A percentile compares a stretch with the other conserved stretches of the same genome.
phyloP scores from a whole-genome alignment of 1,140 invertebrate genomes.

The Plectus sambesii region DNA sequence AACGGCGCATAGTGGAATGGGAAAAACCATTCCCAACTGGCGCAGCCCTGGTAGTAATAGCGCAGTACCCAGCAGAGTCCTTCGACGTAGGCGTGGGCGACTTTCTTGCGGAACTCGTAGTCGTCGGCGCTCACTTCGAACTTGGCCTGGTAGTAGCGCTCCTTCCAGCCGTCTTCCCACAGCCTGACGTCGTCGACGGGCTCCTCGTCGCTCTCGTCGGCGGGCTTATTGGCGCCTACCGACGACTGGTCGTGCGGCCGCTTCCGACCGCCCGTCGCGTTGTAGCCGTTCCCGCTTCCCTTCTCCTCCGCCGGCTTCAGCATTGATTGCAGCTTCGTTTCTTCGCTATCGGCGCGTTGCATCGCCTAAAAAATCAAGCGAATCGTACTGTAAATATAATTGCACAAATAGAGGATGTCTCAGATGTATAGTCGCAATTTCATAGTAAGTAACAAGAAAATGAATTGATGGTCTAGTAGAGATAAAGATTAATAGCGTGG shows the following conservation, averaged over 20 bases:
- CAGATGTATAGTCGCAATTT: too few relatives aligned
- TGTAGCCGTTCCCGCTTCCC: conserved; percentile 29
- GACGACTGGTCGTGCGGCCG: conserved; percentile 56
- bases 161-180: conserved; percentile 96
- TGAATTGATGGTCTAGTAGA: too few relatives aligned
- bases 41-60: conserved; percentile 98
- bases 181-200: conserved; percentile 81
- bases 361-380: too few relatives aligned
- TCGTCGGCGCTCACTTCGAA: conserved; percentile 74
- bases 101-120: conserved; percentile 71
- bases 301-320: conserved; percentile 21
- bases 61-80: conserved; percentile 94
- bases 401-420: too few relatives aligned
- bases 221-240: conserved; percentile 44
- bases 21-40: conserved; percentile 99
- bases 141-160: conserved; percentile 90
- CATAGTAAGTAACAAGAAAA: too few relatives aligned
- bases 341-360: conserved; percentile 11
- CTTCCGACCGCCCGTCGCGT: conserved; percentile 57
- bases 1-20: conserved; percentile 99
- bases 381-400: too few relatives aligned
- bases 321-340: conserved; percentile 18
- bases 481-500: too few relatives aligned
- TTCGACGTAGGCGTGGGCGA: conserved; percentile 76
- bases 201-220: conserved; percentile 62